Conservation (phyloP, 2,113 vertebrate species). For the Rhinogobius similis region DNA sequence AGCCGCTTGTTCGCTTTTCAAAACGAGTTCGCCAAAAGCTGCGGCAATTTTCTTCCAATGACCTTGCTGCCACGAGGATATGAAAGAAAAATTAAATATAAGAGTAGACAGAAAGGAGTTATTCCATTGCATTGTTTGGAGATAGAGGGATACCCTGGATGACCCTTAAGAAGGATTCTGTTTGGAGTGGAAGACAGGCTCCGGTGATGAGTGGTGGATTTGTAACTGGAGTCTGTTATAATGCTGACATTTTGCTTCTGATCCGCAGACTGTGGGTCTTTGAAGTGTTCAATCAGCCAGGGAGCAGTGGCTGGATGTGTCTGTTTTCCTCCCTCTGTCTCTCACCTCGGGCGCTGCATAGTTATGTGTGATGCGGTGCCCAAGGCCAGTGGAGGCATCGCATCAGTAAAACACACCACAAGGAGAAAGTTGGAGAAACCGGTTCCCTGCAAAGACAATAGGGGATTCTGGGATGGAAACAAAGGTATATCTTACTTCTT, state of each 20-base stretch:
- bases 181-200: slow-evolving; percentile 9
- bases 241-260: slow-evolving; percentile 19
- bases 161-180: slow-evolving; percentile 1
- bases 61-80: not conserved
- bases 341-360: slow-evolving; percentile 33
- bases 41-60: slow-evolving; percentile 14
- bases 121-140: slow-evolving; percentile 11
- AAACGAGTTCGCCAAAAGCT: slow-evolving; percentile 21
- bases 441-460: slow-evolving; percentile 18
- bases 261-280: slow-evolving; percentile 23
- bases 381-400: slow-evolving; percentile 41
- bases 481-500: not conserved
- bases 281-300: slow-evolving; percentile 18
- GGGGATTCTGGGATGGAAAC: slow-evolving; percentile 24
- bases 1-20: slow-evolving; percentile 15
- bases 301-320: slow-evolving; percentile 18
- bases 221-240: slow-evolving; percentile 5
- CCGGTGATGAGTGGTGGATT: not conserved
- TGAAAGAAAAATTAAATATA: slow-evolving; percentile 8
- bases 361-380: slow-evolving; percentile 32
- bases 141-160: slow-evolving; percentile 13
- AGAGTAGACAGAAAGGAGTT: not conserved
- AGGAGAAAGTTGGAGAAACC: slow-evolving; percentile 25
- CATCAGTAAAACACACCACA: slow-evolving; percentile 50
- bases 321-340: slow-evolving; percentile 25